Evolutionary conservation across 2,113 vertebrate genomes (phyloP).

Genomic region (Sinosuthora webbiana): DNA sequence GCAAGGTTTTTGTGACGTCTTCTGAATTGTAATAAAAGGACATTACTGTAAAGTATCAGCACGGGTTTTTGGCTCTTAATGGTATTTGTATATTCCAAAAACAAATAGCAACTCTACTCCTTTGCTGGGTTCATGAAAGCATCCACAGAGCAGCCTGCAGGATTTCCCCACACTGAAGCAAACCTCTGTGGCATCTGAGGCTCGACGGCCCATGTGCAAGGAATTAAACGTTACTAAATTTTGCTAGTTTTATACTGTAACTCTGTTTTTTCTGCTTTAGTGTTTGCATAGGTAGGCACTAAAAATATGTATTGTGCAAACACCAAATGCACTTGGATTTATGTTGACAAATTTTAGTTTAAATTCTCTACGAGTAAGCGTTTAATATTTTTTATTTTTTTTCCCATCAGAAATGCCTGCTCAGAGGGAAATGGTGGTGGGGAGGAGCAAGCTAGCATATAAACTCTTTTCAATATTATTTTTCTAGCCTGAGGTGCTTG

Average conservation of each 20-base stretch:
- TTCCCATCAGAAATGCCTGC: neutral
- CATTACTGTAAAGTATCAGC: neutral
- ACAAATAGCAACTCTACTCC: neutral
- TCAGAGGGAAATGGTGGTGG: neutral
- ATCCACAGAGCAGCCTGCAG: neutral
- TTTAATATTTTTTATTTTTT: neutral
- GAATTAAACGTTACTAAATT: neutral
- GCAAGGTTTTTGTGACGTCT: neutral
- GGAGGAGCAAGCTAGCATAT: neutral
- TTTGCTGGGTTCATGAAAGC: neutral
- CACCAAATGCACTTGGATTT: neutral
- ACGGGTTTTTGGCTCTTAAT: neutral
- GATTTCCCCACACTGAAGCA: neutral
- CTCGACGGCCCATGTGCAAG: neutral
- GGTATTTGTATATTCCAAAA: neutral
- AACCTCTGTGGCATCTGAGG: neutral
- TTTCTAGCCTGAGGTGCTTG: neutral
- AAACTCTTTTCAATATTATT: neutral
- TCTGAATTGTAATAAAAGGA: neutral
- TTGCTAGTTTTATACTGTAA: neutral
- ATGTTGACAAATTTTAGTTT: neutral
- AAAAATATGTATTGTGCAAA: neutral
- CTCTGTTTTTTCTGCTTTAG: neutral
- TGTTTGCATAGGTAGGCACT: constrained; percentile 2
- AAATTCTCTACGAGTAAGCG: neutral